Base-by-base conservation (phyloP, 2,797 vertebrate genomes). In the Tangara arthus region DNA sequence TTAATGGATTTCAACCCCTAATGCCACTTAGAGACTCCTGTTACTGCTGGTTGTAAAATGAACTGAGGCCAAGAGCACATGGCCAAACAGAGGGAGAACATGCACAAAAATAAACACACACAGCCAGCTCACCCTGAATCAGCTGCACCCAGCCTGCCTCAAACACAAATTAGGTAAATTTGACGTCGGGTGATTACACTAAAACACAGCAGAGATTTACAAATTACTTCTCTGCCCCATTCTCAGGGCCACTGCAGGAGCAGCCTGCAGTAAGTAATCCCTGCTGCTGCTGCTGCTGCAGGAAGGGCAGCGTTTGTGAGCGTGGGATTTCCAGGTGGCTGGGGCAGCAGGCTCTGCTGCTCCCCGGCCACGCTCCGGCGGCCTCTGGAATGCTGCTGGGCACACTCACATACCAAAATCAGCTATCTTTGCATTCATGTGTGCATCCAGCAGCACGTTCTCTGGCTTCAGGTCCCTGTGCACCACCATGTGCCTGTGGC, bases 401-500 rank as follows among this genome's bases (percentile, higher is more conserved):
- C 92, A 28, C 49, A 50, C 18, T 90, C 92, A 97, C 98, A 42
- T 98, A 99, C 99, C 99, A 82, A 99, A 99, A 98, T 99, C 99
- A 1, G 99, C 99, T 68, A 99, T 99, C 98, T 99, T 99, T 87
- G 99, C 99, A 26, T 99, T 99, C 98, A 99, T 99, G 97, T 98
- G 99, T 34, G 98, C 98, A 8, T 99, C 99, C 95, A 99, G 97
- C 86, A 99, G 97, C 66, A 99, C 99, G 11, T 99, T 99, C 98
- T 99, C 99, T 5, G 99, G 99, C 96, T 99, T 99, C 97, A 99
- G 98, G 97, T 99, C 99, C 93, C 99, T 98, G 97, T 99, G 99
- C 93, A 99, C 99, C 47, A 99, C 99, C 99, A 99, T 99, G 96
- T 99, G 99, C 93, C 99, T 97, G 96, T 99, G 99, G 96, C 99